Evolutionary conservation across 2,888 invertebrate genomes (phyloP).

Genomic region (Limenitis camilla): DNA sequence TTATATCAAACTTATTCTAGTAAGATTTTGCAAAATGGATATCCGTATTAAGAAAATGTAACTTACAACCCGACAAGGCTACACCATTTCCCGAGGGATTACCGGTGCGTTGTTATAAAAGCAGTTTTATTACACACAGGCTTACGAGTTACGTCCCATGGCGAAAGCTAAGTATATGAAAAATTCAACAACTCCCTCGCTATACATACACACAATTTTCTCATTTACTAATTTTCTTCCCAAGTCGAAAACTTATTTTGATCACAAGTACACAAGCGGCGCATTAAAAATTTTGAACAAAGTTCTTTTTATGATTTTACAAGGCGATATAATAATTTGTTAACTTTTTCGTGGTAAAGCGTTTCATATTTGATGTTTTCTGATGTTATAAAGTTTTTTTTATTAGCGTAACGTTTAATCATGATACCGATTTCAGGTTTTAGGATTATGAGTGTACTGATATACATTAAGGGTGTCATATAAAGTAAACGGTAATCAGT

Average conservation of each 20-base stretch:
- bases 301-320: too few species aligned
- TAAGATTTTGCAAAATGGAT: background rate
- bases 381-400: too few species aligned
- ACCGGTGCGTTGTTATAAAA: conserved; percentile 15
- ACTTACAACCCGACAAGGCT: background rate
- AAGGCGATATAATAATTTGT: too few species aligned
- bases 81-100: conserved; percentile 1
- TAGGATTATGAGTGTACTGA: too few species aligned
- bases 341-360: too few species aligned
- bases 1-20: too few species aligned
- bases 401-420: too few species aligned
- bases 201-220: conserved; percentile 3
- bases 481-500: too few species aligned
- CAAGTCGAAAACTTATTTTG: conserved; percentile 11
- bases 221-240: conserved; percentile 8
- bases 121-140: conserved; percentile 31
- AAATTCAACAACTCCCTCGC: conserved; percentile 10
- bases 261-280: conserved; percentile 1
- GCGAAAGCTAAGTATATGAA: conserved; percentile 13
- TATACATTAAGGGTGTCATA: too few species aligned
- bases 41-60: background rate
- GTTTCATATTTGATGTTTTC: too few species aligned
- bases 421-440: too few species aligned
- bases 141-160: conserved; percentile 29
- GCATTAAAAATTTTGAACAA: too few species aligned